Evolutionary conservation across 2,113 vertebrate species (phyloP).

Genomic region (Carollia perspicillata): DNA sequence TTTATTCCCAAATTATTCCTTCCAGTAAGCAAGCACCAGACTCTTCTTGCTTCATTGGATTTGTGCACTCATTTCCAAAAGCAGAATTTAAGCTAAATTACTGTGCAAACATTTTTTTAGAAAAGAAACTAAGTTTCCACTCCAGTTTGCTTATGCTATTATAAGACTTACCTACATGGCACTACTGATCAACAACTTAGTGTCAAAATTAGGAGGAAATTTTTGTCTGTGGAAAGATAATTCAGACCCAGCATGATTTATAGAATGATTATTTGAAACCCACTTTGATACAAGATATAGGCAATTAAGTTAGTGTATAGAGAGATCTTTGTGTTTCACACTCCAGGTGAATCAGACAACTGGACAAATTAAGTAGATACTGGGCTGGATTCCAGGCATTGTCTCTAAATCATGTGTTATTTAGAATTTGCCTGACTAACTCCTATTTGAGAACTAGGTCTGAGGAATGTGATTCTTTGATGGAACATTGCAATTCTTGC

Average conservation of each 20-base stretch:
- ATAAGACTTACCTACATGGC: background rate
- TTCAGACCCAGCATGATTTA: background rate
- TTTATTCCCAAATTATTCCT: constrained; percentile 41
- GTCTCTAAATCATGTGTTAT: background rate
- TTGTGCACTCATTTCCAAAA: constrained; percentile 44
- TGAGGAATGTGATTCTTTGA: background rate
- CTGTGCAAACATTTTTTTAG: background rate
- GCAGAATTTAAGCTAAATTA: constrained; percentile 26
- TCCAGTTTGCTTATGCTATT: background rate
- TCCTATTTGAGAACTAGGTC: background rate
- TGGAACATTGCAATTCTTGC: background rate
- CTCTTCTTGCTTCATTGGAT: constrained; percentile 32
- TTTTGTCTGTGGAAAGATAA: background rate
- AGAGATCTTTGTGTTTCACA: background rate
- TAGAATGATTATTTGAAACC: background rate
- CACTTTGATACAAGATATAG: background rate
- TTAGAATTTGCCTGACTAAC: background rate
- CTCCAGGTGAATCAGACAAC: background rate
- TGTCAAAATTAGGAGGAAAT: background rate
- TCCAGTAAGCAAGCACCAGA: constrained; percentile 21
- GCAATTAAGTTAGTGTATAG: background rate
- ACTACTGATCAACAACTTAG: background rate
- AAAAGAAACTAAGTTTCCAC: background rate
- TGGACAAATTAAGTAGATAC: background rate
- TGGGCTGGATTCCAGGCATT: background rate